These are phyloP conservation scores for Lytechinus pictus DNA, from an alignment of 35 echinoderm and acorn worm species.

Conservation along the genomic window DNA sequence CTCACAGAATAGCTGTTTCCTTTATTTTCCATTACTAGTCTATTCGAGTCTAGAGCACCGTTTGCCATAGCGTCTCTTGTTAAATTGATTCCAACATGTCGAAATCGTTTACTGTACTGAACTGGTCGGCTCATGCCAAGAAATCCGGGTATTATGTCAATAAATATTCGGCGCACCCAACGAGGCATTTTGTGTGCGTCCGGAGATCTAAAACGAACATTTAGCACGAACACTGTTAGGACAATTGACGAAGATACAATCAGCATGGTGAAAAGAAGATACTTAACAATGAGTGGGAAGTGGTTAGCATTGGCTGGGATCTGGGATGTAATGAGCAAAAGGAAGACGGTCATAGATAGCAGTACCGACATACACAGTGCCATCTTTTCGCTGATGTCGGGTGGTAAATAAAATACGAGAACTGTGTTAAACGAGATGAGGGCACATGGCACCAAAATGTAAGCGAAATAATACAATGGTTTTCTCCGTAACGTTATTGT, in stretches of 20 bases:
- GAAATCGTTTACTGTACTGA: slow-evolving; percentile 70
- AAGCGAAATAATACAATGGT: slow-evolving; percentile 95
- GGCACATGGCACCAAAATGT: slow-evolving; percentile 87
- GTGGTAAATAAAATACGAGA: slow-evolving; percentile 94
- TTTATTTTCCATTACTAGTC: slow-evolving; percentile 88
- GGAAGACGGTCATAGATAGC: slow-evolving; percentile 90
- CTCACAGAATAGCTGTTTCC: slow-evolving; percentile 90
- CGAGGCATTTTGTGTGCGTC: slow-evolving; percentile 87
- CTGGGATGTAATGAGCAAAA: slow-evolving; percentile 84
- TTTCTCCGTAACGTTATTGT: slow-evolving; percentile 71
- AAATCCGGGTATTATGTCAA: slow-evolving; percentile 81
- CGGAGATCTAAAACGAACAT: slow-evolving; percentile 88
- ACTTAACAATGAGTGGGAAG: slow-evolving; percentile 97
- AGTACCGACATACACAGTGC: slow-evolving; percentile 84
- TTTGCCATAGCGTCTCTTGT: slow-evolving; percentile 72
- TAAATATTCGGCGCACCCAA: slow-evolving; percentile 75
- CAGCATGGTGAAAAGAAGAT: slow-evolving; percentile 92
- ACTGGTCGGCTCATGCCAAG: slow-evolving; percentile 88
- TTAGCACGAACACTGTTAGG: slow-evolving; percentile 88
- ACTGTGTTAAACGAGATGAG: slow-evolving; percentile 97
- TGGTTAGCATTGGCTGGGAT: slow-evolving; percentile 96
- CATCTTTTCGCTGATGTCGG: slow-evolving; percentile 98
- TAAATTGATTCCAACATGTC: slow-evolving; percentile 75
- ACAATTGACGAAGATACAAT: slow-evolving; percentile 95
- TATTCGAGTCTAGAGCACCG: slow-evolving; percentile 56